Evolutionary conservation across 2,113 vertebrate genomes (phyloP), one percentile per base, ranked within the genome.

Genomic region (Potamarius usumacintae): DNA sequence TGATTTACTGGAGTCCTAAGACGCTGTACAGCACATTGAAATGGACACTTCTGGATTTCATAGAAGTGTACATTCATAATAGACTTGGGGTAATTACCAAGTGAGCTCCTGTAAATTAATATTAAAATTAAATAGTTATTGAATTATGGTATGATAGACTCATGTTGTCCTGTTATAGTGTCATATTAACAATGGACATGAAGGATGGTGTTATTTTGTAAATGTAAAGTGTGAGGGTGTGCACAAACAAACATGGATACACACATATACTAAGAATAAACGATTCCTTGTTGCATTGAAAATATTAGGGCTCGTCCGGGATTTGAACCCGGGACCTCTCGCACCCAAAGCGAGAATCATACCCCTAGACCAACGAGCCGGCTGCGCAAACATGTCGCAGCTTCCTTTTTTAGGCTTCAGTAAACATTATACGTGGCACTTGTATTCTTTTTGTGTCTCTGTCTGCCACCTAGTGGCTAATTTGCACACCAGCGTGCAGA

Each of bases 301-400:
- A 80, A 34, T 0, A 10, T 5, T 55, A 42, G 95, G 95, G 95
- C 95, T 96, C 95, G 95, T 96, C 95, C 95, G 95, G 95, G 95
- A 96, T 95, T 96, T 95, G 95, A 96, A 95, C 94, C 95, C 94
- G 95, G 95, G 95, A 96, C 95, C 95, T 96, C 94, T 96, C 94
- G 95, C 95, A 96, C 95, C 95, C 95, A 95, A 96, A 96, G 95
- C 95, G 95, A 96, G 95, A 96, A 96, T 96, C 95, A 96, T 96
- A 96, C 95, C 95, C 95, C 95, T 96, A 96, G 95, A 96, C 95
- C 95, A 96, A 96, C 95, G 95, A 96, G 95, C 95, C 95, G 4
- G 42, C 42, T 3, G 0, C 4, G 3, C 0, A 42, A 4, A 90
- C 88, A 87, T 87, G 87, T 90, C 89, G 86, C 89, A 91, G 1